Percentiles rank a stretch among this genome's conserved stretches.
phyloP scores from a whole-genome alignment of 2,888 invertebrate genomes.

The Habroteleia sp. region DNA sequence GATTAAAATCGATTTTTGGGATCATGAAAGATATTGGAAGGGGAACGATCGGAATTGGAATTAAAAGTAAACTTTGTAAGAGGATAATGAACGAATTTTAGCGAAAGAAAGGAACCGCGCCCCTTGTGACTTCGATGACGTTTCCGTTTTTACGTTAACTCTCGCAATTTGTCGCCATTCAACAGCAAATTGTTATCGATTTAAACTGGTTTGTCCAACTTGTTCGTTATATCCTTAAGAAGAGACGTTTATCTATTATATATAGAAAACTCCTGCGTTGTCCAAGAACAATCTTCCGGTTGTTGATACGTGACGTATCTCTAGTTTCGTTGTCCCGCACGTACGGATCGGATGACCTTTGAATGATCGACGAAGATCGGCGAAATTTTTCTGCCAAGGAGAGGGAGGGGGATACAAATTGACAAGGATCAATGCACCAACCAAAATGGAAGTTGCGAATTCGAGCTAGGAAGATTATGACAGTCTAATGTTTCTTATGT shows the following conservation, averaged over 20 bases:
- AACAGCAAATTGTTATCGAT: constrained; percentile 32
- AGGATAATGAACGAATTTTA: constrained; percentile 47
- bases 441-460: constrained; percentile 27
- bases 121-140: constrained; percentile 23
- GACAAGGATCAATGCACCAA: constrained; percentile 22
- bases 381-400: not conserved
- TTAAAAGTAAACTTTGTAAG: constrained; percentile 31
- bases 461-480: constrained; percentile 11
- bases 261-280: constrained; percentile 13
- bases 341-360: constrained; percentile 37
- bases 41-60: constrained; percentile 8
- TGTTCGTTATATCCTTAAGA: constrained; percentile 8
- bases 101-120: constrained; percentile 47
- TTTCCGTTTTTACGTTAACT: constrained; percentile 1
- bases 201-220: constrained; percentile 12
- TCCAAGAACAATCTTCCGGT: constrained; percentile 46
- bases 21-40: constrained; percentile 44
- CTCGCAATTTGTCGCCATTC: constrained; percentile 12
- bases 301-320: constrained; percentile 27
- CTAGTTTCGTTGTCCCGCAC: constrained; percentile 32
- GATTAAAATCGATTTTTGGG: constrained; percentile 38
- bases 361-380: constrained; percentile 19
- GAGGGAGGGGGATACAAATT: not conserved
- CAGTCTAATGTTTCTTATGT: too few species aligned
- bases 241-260: constrained; percentile 3